Conservation (phyloP, 1,140 invertebrate species). For the Procambarus clarkii region DNA sequence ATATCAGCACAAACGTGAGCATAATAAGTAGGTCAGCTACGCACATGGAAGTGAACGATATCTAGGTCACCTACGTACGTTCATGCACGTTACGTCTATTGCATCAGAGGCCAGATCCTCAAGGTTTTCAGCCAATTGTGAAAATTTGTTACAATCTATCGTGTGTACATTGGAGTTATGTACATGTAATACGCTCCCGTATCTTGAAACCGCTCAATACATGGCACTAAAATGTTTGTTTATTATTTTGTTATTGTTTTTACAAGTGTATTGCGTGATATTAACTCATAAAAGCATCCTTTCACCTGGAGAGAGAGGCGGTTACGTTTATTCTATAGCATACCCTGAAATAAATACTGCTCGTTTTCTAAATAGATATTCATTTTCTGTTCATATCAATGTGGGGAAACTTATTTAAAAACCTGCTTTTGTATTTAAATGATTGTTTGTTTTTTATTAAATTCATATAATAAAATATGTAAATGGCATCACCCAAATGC, state of each 20-base stretch:
- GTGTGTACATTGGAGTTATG: too few species aligned
- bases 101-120: constrained; percentile 3
- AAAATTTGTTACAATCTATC: background rate
- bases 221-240: background rate
- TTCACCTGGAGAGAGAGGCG: background rate
- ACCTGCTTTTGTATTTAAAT: too few species aligned
- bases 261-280: background rate
- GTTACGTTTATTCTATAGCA: background rate
- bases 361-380: background rate
- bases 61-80: constrained; percentile 7
- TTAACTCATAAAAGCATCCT: background rate
- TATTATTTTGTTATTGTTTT: background rate
- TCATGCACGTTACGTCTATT: background rate
- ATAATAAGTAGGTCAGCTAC: background rate
- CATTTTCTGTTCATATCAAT: background rate
- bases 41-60: background rate
- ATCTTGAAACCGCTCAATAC: too few species aligned
- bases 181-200: too few species aligned
- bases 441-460: too few species aligned
- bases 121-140: background rate
- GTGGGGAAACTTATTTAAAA: background rate
- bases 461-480: too few species aligned
- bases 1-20: too few species aligned
- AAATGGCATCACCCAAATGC: too few species aligned
- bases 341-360: background rate